These are phyloP conservation scores for Drosophila leonis DNA, from an alignment of 2,888 invertebrate genomes.

Conservation along the genomic window DNA sequence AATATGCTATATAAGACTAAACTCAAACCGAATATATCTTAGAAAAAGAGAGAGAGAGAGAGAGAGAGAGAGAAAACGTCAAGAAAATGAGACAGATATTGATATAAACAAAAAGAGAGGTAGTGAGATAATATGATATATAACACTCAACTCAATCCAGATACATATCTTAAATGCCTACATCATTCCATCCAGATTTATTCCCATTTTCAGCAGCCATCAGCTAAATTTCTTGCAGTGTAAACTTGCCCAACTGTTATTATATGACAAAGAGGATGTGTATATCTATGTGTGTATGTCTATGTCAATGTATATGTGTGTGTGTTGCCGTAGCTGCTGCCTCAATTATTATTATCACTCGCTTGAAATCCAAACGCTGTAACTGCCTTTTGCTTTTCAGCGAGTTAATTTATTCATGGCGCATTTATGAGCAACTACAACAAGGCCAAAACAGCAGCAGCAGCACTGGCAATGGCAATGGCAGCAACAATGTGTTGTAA, in stretches of 20 bases:
- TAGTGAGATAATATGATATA: no score
- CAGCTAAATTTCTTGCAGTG: slow-evolving; percentile 50
- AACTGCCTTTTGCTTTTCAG: slow-evolving; percentile 57
- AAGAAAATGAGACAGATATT: neutral
- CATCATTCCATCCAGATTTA: neutral
- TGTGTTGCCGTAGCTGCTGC: slow-evolving; percentile 38
- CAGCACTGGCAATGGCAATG: slow-evolving; percentile 8
- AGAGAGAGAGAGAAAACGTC: no score
- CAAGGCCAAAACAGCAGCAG: slow-evolving; percentile 35
- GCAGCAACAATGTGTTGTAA: slow-evolving; percentile 53
- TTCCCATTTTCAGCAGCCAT: neutral
- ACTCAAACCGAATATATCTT: no score
- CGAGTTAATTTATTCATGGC: slow-evolving; percentile 78
- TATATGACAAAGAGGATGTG: slow-evolving; percentile 36
- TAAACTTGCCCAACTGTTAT: slow-evolving; percentile 37
- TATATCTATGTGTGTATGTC: slow-evolving; percentile 20
- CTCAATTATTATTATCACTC: slow-evolving; percentile 77
- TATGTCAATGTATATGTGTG: slow-evolving; percentile 25
- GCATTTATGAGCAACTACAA: slow-evolving; percentile 74
- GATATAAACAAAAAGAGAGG: neutral
- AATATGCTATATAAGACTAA: no score
- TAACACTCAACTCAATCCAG: neutral
- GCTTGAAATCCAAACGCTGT: slow-evolving; percentile 68
- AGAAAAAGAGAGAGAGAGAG: no score
- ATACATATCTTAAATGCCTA: no score